A percentile compares a stretch with the other conserved stretches of the same genome.
Evolutionary conservation across 1,140 invertebrate species (phyloP).

Genomic region (Copidosoma floridanum): DNA sequence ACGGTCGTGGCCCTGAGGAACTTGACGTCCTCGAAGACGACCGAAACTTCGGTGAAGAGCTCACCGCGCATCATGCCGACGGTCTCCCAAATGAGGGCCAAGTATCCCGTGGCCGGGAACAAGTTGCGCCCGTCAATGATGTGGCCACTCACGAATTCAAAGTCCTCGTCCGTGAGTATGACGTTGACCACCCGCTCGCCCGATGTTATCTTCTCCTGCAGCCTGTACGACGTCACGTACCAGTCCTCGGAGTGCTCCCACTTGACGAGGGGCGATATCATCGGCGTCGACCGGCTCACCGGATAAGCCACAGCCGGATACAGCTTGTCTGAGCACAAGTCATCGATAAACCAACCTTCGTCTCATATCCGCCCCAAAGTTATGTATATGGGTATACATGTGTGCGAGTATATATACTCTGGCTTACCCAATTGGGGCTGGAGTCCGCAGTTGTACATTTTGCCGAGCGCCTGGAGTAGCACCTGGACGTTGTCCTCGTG

Average conservation of each 20-base stretch:
- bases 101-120: constrained; percentile 86
- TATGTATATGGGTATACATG: no score
- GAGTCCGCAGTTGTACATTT: constrained; percentile 66
- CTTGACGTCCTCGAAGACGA: constrained; percentile 83
- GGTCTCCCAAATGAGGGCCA: constrained; percentile 84
- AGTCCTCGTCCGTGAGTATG: constrained; percentile 67
- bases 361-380: no score
- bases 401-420: not conserved
- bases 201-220: constrained; percentile 63
- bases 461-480: constrained; percentile 72
- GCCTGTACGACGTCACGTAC: constrained; percentile 64
- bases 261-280: constrained; percentile 68
- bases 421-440: constrained; percentile 58
- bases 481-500: constrained; percentile 70
- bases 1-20: constrained; percentile 83
- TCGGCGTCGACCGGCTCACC: constrained; percentile 70
- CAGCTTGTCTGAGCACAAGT: constrained; percentile 46
- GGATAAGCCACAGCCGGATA: constrained; percentile 68
- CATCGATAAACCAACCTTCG: no score
- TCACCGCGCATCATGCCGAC: constrained; percentile 74
- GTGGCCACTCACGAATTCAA: constrained; percentile 79
- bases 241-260: constrained; percentile 90
- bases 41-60: constrained; percentile 70
- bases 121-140: constrained; percentile 84
- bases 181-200: constrained; percentile 65